These are phyloP conservation scores for Nasonia longicornis DNA, from an alignment of 1,140 invertebrate genomes.

Conservation along the genomic window DNA sequence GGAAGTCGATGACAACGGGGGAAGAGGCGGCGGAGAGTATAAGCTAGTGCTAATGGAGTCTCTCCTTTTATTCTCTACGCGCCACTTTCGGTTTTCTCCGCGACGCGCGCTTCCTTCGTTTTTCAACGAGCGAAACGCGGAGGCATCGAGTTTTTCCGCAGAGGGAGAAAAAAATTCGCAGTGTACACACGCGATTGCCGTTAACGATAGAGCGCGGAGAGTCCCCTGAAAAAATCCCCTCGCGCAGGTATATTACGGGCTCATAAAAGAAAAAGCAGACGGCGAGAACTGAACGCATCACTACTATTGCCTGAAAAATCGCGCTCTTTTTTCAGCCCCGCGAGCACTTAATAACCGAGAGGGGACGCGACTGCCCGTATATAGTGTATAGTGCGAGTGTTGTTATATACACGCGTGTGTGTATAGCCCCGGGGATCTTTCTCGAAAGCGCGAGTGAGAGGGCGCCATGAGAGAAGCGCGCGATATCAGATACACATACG, in stretches of 20 bases:
- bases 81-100: slow-evolving; percentile 15
- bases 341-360: slow-evolving; percentile 49
- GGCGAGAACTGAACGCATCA: background rate
- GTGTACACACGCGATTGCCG: background rate
- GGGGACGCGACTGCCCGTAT: background rate
- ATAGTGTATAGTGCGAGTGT: background rate
- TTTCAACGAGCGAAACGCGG: background rate
- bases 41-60: slow-evolving; percentile 33
- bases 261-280: slow-evolving; percentile 13
- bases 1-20: slow-evolving; percentile 39
- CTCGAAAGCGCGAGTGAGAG: slow-evolving; percentile 34
- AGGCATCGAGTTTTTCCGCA: background rate
- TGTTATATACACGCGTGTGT: slow-evolving; percentile 10
- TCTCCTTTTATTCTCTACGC: slow-evolving; percentile 16
- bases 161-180: background rate
- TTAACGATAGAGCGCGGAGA: background rate
- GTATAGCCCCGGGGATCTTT: slow-evolving; percentile 38
- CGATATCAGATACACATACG: slow-evolving; percentile 3
- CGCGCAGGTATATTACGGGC: background rate
- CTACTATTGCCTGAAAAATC: slow-evolving; percentile 19
- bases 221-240: background rate
- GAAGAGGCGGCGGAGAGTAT: background rate
- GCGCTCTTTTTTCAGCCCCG: slow-evolving; percentile 36
- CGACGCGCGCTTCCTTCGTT: background rate
- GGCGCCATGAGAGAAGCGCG: slow-evolving; percentile 33